phyloP scores from a whole-genome alignment of 2,797 vertebrate genomes.

The Acestrorhynchus altus region DNA sequence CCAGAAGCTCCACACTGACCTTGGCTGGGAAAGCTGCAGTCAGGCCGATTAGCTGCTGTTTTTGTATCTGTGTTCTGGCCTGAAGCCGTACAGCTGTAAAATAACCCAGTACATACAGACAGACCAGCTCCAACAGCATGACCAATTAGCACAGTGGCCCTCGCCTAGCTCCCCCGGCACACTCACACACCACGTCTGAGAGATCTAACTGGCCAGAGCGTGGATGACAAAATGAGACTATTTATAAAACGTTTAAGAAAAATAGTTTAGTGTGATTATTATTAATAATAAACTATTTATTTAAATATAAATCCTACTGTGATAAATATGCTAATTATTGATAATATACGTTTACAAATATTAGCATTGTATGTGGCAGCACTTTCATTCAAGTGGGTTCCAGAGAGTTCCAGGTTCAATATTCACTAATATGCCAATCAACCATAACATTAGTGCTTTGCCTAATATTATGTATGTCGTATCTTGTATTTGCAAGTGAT shows the following conservation, averaged over 20 bases:
- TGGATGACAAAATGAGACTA: background rate
- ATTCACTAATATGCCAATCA: too few species aligned
- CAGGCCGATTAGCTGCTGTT: background rate
- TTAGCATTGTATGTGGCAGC: too few species aligned
- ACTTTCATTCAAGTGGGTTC: too few species aligned
- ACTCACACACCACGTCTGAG: background rate
- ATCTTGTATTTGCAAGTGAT: too few species aligned
- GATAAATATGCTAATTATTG: too few species aligned
- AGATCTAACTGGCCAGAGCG: background rate
- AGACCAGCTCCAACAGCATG: background rate
- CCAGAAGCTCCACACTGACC: background rate
- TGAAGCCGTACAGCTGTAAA: background rate
- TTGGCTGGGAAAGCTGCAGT: background rate
- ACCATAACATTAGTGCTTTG: too few species aligned
- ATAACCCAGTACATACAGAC: background rate
- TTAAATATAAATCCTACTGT: too few species aligned
- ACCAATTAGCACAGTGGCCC: constrained; percentile 1
- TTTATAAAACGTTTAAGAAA: background rate
- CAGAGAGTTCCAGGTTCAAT: too few species aligned
- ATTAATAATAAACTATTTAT: too few species aligned
- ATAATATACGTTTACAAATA: too few species aligned
- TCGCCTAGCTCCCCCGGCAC: background rate
- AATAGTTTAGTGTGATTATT: too few species aligned
- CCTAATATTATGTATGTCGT: too few species aligned
- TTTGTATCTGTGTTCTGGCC: background rate